These are phyloP conservation scores for Rhabdophis nuchalis DNA, from an alignment of 2,797 vertebrate species.

Conservation along the genomic window DNA sequence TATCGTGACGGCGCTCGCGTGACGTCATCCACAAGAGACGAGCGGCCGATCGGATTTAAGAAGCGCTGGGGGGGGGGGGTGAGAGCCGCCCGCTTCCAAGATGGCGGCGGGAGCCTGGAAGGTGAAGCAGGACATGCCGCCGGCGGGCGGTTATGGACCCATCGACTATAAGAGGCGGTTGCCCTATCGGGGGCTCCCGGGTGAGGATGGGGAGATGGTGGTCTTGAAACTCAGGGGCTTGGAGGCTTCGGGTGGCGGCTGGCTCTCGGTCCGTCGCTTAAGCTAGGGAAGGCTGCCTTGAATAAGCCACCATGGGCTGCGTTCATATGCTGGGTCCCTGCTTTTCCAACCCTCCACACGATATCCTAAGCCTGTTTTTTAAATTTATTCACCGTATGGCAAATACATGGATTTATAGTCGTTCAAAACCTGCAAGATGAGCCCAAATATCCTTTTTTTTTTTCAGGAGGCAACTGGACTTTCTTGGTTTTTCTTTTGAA, in stretches of 20 bases:
- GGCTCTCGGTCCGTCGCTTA: background rate
- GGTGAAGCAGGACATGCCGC: constrained; percentile 99
- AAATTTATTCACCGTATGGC: too few species aligned
- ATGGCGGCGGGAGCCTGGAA: constrained; percentile 75
- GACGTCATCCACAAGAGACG: background rate
- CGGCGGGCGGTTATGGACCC: constrained; percentile 84
- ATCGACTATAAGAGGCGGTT: constrained; percentile 91
- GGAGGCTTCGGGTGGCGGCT: background rate
- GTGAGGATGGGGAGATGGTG: constrained; percentile 57
- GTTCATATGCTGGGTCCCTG: background rate
- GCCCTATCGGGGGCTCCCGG: constrained; percentile 85
- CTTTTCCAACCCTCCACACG: background rate
- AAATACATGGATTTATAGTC: too few species aligned
- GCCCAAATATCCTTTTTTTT: too few species aligned
- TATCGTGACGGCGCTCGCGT: too few species aligned
- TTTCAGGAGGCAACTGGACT: too few species aligned
- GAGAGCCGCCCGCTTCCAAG: background rate
- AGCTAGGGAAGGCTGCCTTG: background rate
- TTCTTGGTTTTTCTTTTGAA: too few species aligned
- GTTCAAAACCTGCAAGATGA: background rate
- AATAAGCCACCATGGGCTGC: background rate
- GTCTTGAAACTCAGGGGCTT: background rate
- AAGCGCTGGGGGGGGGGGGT: background rate
- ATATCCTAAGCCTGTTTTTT: background rate
- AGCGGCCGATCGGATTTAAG: too few species aligned